A percentile compares a stretch with the other conserved stretches of the same genome.
These are phyloP conservation scores for Lepidostoma basale DNA, from an alignment of 1,140 invertebrate species.

Conservation along the genomic window DNA sequence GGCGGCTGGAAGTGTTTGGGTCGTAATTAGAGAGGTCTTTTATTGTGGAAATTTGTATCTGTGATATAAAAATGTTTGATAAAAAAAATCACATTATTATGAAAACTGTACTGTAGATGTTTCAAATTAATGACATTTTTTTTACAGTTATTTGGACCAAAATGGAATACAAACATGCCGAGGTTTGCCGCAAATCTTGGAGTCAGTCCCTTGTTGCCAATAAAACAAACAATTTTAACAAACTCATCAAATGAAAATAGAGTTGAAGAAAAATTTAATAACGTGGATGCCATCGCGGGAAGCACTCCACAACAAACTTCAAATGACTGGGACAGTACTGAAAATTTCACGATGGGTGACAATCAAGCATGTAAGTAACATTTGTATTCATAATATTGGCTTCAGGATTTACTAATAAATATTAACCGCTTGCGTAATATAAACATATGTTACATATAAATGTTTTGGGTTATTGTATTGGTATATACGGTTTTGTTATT, in stretches of 20 bases:
- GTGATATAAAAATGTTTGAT: too few relatives aligned
- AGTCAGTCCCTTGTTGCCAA: slow-evolving; percentile 74
- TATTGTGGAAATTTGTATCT: too few relatives aligned
- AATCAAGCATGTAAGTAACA: slow-evolving; percentile 58
- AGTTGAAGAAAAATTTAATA: slow-evolving; percentile 35
- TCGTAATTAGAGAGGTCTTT: too few relatives aligned
- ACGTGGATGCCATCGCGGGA: slow-evolving; percentile 49
- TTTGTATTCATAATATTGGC: background rate
- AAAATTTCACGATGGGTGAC: slow-evolving; percentile 52
- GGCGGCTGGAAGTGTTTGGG: too few relatives aligned
- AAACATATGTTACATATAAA: too few relatives aligned
- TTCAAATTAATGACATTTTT: slow-evolving; percentile 49
- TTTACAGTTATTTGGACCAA: slow-evolving; percentile 74
- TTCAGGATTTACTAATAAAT: too few relatives aligned
- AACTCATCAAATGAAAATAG: slow-evolving; percentile 38
- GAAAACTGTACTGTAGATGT: too few relatives aligned
- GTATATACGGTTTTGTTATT: too few relatives aligned
- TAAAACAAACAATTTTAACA: slow-evolving; percentile 61
- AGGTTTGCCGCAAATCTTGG: slow-evolving; percentile 80
- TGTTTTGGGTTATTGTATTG: too few relatives aligned
- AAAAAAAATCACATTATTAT: too few relatives aligned
- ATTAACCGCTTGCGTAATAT: background rate
- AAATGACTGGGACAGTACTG: slow-evolving; percentile 35
- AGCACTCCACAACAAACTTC: slow-evolving; percentile 49
- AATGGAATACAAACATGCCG: slow-evolving; percentile 78